Evolutionary conservation across 2,797 vertebrate species (phyloP), one percentile per base, ranked within the genome.

Genomic region (Artibeus jamaicensis): DNA sequence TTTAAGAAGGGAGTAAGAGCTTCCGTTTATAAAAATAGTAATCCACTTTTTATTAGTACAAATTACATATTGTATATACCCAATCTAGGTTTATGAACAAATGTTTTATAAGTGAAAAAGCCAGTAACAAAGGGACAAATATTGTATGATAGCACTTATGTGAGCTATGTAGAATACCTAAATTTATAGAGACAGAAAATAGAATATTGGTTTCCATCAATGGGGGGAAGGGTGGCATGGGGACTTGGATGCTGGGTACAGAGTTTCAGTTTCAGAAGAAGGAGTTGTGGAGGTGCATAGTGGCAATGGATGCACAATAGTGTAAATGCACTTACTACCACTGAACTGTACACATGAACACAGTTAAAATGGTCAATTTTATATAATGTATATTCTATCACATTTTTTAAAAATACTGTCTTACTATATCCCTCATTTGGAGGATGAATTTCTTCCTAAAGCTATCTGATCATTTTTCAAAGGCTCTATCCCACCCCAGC

Each of bases 1-100:
- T 87, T n/a, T 68, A 77, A 18, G 55, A 87, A 57, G 44, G 70
- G 21, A 19, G 14, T 26, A 82, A 74, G 22, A 14, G 9, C 12
- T 57, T 94, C 59, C 94, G 15, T 9, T 94, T 55, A 78, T 73
- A 59, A 94, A 92, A 94, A 62, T 68, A 34, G 53, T 59, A 32
- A 68, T 37, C 14, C 55, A 9, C 3, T 77, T 10, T 91, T 83
- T 22, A 29, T 34, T 53, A 14, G 21, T 65, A 83, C 21, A 86
- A 71, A 93, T 48, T 34, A 68, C 8, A 32, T 76, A 34, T 70
- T n/a, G 10, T 50, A 0, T 29, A n/a, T 12, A 37, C 9, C 18
- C 18, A 21, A 15, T 76, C 14, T 73, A 76, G 10, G 14, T 74
- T 86, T 87, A 95, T n/a, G 62, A 92, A 34, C 46, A 86, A 74